phyloP scores from a whole-genome alignment of 2,888 invertebrate species.

The Neoascia interrupta region DNA sequence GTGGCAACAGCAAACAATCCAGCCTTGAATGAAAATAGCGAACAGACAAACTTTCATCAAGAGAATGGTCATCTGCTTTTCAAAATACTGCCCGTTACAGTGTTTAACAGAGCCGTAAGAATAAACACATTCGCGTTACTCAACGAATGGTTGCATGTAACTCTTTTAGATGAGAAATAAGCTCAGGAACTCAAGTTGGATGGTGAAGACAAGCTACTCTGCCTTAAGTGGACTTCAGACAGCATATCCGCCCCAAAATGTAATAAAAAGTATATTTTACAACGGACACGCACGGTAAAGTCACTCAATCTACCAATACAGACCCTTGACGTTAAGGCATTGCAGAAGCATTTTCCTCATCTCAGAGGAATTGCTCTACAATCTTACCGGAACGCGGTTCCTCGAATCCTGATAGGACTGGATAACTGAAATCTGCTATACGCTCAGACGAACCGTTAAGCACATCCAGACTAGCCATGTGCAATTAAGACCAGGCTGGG shows the following conservation, averaged over 20 bases:
- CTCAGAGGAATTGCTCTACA: neutral
- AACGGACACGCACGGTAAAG: neutral
- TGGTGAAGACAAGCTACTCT: constrained; percentile 43
- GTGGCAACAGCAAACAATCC: neutral
- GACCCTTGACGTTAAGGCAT: too few relatives aligned
- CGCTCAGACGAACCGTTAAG: neutral
- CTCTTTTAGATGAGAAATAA: constrained; percentile 51
- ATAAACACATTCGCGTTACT: constrained; percentile 62
- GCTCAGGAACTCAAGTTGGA: constrained; percentile 2
- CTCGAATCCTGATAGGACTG: constrained; percentile 11
- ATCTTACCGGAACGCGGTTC: neutral
- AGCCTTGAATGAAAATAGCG: too few relatives aligned
- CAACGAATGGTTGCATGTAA: constrained; percentile 51
- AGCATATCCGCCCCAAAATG: constrained; percentile 7
- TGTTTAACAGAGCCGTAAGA: constrained; percentile 32
- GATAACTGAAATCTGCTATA: constrained; percentile 14
- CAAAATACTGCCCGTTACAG: constrained; percentile 48
- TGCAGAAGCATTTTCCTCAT: too few relatives aligned
- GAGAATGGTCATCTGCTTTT: constrained; percentile 9
- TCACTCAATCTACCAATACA: constrained; percentile 2
- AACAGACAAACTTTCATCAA: too few relatives aligned
- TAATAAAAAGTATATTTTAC: neutral
- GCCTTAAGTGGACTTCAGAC: constrained; percentile 58
- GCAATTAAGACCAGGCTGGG: constrained; percentile 17
- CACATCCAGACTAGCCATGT: neutral